Base-by-base conservation (phyloP, 2,888 invertebrate species). In the Chironomus tentans region DNA sequence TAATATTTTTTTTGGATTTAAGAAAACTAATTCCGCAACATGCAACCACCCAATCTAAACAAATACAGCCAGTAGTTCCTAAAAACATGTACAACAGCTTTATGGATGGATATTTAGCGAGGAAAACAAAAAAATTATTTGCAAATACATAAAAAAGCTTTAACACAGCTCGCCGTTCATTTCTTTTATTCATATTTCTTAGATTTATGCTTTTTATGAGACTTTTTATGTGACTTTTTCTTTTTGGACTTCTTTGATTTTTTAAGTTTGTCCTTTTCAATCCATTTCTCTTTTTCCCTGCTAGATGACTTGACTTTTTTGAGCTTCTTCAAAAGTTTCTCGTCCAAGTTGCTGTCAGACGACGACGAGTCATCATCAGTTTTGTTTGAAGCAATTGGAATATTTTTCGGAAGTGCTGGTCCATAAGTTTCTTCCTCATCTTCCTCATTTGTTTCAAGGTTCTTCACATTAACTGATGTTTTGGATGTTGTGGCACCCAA, bases 271-370 rank as follows among this genome's bases (percentile, higher is more conserved):
- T 78, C 77, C 74, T 78, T 78, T 47, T 81, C 81, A 61, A 81
- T 78, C 81, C 81, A 81, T 74, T 81, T 79, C 48, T 81, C 81
- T 24, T 78, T 47, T 56, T 72, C 69, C n/a, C 22, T n/a, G 15
- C 46, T 28, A 0, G 38, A 38, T 38, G 38, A 38, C 50, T 77
- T 76, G 0, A 61, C 46, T 70, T 78, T 78, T 68, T 77, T 78
- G 10, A 77, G 13, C 4, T 77, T 21, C 12, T 78, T 77, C 1
- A 76, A 13, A 0, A 78, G 18, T 69, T 77, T 77, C n/a, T 47
- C n/a, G 47, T 78, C 78, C 4, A 77, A 3, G 77, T 38, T 56
- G 50, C 74, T 47, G 28, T 72, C 62, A n/a, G 22, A n/a, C 6
- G 65, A 47, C 4, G 65, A 38, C 12, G 12, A 2, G 2, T 71